These are phyloP conservation scores for Ennomos quercinarius DNA, from an alignment of 2,888 invertebrate species.

Conservation along the genomic window DNA sequence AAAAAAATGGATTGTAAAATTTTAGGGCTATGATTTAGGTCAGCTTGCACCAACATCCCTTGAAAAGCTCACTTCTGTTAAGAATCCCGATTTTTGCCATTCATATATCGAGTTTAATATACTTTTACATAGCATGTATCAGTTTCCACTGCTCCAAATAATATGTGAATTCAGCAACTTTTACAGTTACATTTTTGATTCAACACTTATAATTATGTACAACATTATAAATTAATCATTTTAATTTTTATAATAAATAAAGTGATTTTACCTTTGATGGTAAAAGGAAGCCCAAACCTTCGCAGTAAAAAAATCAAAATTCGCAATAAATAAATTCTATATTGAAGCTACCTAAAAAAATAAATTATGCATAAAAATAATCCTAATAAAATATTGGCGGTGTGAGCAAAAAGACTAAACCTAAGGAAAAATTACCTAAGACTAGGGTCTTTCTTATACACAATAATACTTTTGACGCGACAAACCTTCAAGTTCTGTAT, in stretches of 20 bases:
- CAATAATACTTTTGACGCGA: conserved; percentile 65
- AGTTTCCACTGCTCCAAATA: conserved; percentile 10
- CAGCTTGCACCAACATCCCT: no score
- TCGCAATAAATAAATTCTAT: conserved; percentile 35
- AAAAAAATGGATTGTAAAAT: no score
- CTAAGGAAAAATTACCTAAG: conserved; percentile 72
- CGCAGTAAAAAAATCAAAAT: conserved; percentile 14
- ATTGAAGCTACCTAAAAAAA: conserved; percentile 38
- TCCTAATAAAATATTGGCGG: conserved; percentile 51
- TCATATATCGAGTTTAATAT: background rate
- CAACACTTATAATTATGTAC: conserved; percentile 18
- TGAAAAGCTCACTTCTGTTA: no score
- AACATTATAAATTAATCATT: conserved; percentile 4
- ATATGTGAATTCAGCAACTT: conserved; percentile 1
- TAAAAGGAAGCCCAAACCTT: conserved; percentile 38
- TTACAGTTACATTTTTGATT: background rate
- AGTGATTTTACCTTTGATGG: conserved; percentile 11
- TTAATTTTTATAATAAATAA: conserved; percentile 13
- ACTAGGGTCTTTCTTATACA: conserved; percentile 73
- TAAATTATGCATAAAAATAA: conserved; percentile 36
- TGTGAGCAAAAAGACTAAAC: conserved; percentile 72
- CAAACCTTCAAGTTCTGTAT: conserved; percentile 42
- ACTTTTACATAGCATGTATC: no score
- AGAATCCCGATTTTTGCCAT: background rate
- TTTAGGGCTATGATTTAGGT: no score